Percentiles rank a stretch among this genome's conserved stretches.
Conservation (phyloP, 1,140 invertebrate species). For the Cryptotermes secundus region DNA sequence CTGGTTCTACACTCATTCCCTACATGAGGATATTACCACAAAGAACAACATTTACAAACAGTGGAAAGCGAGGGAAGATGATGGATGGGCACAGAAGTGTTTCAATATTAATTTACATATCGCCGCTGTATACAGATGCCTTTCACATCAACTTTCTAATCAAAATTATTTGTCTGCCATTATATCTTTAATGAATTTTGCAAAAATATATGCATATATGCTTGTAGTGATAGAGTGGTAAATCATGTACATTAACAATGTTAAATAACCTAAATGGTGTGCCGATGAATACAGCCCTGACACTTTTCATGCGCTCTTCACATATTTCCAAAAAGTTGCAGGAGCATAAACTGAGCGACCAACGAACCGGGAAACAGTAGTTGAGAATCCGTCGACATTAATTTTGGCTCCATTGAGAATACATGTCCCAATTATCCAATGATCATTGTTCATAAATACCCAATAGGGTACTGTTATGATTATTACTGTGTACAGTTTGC, state of each 20-base stretch:
- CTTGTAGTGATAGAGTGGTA: not conserved
- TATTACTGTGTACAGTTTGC: not conserved
- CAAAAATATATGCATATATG: not conserved
- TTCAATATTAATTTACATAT: too few relatives aligned
- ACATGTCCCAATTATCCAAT: not conserved
- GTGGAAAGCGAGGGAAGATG: too few relatives aligned
- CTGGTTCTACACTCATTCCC: too few relatives aligned
- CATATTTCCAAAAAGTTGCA: not conserved
- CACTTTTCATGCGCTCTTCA: not conserved
- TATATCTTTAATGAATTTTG: not conserved
- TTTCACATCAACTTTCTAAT: not conserved
- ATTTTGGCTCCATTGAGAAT: not conserved
- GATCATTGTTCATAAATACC: not conserved
- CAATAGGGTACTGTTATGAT: not conserved
- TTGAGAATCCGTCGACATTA: not conserved
- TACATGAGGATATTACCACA: too few relatives aligned
- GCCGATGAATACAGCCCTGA: not conserved
- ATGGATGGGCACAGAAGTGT: too few relatives aligned
- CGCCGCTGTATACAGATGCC: not conserved
- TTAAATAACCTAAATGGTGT: not conserved
- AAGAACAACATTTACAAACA: too few relatives aligned
- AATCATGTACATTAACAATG: not conserved
- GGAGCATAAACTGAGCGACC: not conserved
- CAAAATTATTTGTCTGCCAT: not conserved
- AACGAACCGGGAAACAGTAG: not conserved